phyloP scores from a whole-genome alignment of 2,888 invertebrate species.

The Drosophila sordidula region DNA sequence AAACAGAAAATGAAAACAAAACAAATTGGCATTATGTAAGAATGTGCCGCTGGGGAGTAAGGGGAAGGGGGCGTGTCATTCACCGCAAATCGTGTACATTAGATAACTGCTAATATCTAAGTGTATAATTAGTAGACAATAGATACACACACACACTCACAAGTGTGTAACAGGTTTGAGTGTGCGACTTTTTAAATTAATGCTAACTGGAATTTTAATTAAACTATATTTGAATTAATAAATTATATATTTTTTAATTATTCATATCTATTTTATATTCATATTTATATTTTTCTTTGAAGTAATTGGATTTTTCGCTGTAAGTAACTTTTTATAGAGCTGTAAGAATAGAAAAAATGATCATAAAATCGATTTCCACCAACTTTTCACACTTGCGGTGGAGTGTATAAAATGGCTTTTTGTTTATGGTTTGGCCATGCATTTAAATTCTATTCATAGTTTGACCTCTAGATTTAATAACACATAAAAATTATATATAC shows the following conservation, averaged over 20 bases:
- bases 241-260: background rate
- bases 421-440: too few relatives aligned
- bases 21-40: slow-evolving; percentile 38
- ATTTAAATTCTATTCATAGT: too few relatives aligned
- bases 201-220: slow-evolving; percentile 5
- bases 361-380: too few relatives aligned
- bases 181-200: background rate
- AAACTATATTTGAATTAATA: background rate
- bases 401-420: too few relatives aligned
- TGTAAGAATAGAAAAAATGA: too few relatives aligned
- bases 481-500: too few relatives aligned
- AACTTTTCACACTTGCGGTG: too few relatives aligned
- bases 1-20: background rate
- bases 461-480: too few relatives aligned
- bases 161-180: background rate
- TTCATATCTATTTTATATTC: background rate
- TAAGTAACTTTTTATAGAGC: too few relatives aligned
- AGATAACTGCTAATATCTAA: slow-evolving; percentile 39
- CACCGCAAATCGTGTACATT: slow-evolving; percentile 42
- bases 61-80: background rate
- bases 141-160: slow-evolving; percentile 1
- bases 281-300: too few relatives aligned
- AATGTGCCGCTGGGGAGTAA: background rate
- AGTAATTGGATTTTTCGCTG: too few relatives aligned
- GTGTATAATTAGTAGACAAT: slow-evolving; percentile 31